These are phyloP conservation scores for Harpalus rubripes DNA, from an alignment of 2,888 invertebrate species.

Conservation along the genomic window DNA sequence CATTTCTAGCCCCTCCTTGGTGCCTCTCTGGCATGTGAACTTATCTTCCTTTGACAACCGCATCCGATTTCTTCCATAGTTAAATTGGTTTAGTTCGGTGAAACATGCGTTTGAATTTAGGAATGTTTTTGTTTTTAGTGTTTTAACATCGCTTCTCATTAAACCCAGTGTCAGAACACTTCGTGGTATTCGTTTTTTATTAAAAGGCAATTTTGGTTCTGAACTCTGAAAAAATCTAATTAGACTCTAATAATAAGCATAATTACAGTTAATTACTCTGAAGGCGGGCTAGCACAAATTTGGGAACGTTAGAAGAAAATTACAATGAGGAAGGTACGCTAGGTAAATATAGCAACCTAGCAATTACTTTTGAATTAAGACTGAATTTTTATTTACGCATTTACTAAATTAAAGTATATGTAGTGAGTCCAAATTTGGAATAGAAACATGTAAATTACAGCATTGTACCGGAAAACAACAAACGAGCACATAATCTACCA, in stretches of 20 bases:
- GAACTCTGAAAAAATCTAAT: conserved; percentile 57
- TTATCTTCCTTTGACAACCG: conserved; percentile 55
- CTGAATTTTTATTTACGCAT: conserved; percentile 24
- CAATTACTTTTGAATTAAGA: conserved; percentile 38
- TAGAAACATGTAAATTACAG: neutral
- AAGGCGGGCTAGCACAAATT: conserved; percentile 44
- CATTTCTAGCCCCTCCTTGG: neutral
- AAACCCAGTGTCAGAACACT: conserved; percentile 11
- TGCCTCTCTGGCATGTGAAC: neutral
- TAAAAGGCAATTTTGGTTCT: conserved; percentile 51
- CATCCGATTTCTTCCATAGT: conserved; percentile 54
- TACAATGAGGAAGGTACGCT: conserved; percentile 38
- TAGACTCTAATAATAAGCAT: conserved; percentile 54
- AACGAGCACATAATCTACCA: neutral
- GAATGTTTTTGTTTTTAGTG: conserved; percentile 62
- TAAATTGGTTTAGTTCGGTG: conserved; percentile 58
- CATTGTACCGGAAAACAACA: neutral
- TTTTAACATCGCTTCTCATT: conserved; percentile 64
- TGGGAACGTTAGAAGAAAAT: conserved; percentile 41
- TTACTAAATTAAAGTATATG: conserved; percentile 10
- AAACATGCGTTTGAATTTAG: conserved; percentile 31
- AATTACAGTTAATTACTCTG: conserved; percentile 60
- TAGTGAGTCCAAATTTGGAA: neutral
- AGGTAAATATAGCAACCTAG: conserved; percentile 31
- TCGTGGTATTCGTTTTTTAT: conserved; percentile 56